Conservation (phyloP, 2,113 vertebrate species). For the Oostethus manadensis region DNA sequence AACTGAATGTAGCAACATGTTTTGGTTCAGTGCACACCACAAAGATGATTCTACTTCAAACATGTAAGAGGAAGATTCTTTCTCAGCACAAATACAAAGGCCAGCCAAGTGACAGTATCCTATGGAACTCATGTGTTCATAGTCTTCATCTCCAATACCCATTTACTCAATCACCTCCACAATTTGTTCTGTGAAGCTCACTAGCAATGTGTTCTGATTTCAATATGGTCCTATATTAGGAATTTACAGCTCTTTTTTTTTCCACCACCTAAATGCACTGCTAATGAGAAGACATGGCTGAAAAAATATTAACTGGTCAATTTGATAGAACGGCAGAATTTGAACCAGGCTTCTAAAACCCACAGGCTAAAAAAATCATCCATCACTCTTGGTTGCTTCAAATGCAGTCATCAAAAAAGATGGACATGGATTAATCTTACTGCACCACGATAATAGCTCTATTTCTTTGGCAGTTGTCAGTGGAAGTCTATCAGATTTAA, state of each 20-base stretch:
- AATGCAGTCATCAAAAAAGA: slow-evolving; percentile 65
- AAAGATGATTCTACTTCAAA: slow-evolving; percentile 13
- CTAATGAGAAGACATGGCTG: slow-evolving; percentile 31
- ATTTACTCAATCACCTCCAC: slow-evolving; percentile 38
- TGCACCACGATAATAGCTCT: slow-evolving; percentile 49
- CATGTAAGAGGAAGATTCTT: slow-evolving; percentile 9
- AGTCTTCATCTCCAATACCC: slow-evolving; percentile 10
- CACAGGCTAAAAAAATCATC: slow-evolving; percentile 52
- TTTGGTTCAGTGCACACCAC: slow-evolving; percentile 38
- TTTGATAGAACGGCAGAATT: slow-evolving; percentile 47
- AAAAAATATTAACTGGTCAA: slow-evolving; percentile 46
- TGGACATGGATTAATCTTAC: slow-evolving; percentile 63
- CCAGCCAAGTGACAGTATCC: slow-evolving; percentile 16
- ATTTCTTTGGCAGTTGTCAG: slow-evolving; percentile 47
- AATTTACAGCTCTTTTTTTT: slow-evolving; percentile 10
- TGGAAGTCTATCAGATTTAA: slow-evolving; percentile 38
- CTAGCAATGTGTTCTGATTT: slow-evolving; percentile 35
- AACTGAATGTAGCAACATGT: slow-evolving; percentile 49
- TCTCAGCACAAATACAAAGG: slow-evolving; percentile 23
- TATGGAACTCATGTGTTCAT: slow-evolving; percentile 13
- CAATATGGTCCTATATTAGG: too few species aligned
- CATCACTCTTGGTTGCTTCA: slow-evolving; percentile 61
- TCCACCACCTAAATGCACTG: slow-evolving; percentile 8
- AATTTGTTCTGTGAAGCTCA: slow-evolving; percentile 47
- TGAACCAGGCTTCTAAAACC: slow-evolving; percentile 33